These are phyloP conservation scores for Nomada goodeniana DNA, from an alignment of 2,888 invertebrate species.

Conservation along the genomic window DNA sequence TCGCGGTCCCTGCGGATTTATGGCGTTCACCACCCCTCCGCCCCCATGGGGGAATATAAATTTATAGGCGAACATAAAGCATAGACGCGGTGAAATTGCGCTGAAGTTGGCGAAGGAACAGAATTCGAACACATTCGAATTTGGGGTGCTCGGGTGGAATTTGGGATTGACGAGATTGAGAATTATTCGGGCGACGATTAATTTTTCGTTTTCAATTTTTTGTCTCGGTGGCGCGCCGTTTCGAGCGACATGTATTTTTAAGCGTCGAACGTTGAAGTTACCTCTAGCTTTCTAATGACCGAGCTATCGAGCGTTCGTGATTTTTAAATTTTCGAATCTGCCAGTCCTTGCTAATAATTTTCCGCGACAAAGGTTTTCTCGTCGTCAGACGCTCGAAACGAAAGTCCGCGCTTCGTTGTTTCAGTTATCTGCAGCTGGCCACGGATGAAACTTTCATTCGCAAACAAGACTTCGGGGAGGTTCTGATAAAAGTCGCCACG, in stretches of 20 bases:
- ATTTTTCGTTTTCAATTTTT: too few species aligned
- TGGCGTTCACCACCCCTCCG: neutral
- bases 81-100: neutral
- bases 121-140: neutral
- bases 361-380: neutral
- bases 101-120: neutral
- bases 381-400: neutral
- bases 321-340: neutral
- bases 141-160: too few species aligned
- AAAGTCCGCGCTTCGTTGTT: neutral
- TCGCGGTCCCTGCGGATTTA: constrained; percentile 20
- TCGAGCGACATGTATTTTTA: too few species aligned
- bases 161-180: neutral
- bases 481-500: constrained; percentile 63
- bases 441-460: constrained; percentile 64
- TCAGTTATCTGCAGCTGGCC: constrained; percentile 63
- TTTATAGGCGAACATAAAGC: constrained; percentile 10
- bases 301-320: too few species aligned
- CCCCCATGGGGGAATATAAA: constrained; percentile 12
- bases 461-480: constrained; percentile 64
- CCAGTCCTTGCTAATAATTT: too few species aligned
- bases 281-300: too few species aligned
- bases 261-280: too few species aligned
- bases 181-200: neutral
- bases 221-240: too few species aligned